A percentile compares a stretch with the other conserved stretches of the same genome.
These are phyloP conservation scores for Cavia porcellus DNA, from an alignment of 2,113 vertebrate species.

Conservation along the genomic window DNA sequence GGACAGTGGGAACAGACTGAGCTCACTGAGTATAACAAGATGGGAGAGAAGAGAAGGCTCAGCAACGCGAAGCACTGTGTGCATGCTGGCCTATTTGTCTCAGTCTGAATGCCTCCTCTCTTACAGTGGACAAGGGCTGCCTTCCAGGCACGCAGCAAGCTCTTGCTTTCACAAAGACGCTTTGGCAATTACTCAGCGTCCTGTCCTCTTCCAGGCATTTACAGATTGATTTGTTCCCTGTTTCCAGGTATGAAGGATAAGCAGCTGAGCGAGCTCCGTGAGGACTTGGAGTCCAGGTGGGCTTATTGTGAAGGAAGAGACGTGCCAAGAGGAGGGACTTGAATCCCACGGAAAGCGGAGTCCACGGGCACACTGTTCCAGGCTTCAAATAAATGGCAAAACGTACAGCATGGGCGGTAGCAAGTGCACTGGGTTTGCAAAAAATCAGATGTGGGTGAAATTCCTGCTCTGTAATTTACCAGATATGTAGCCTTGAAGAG, in stretches of 20 bases:
- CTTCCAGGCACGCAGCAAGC: conserved; percentile 46
- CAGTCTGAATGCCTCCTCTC: not conserved
- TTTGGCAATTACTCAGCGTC: conserved; percentile 51
- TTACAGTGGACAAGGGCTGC: conserved; percentile 15
- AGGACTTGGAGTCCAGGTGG: not conserved
- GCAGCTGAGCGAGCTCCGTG: not conserved
- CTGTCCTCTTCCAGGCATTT: conserved; percentile 39
- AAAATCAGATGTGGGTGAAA: not conserved
- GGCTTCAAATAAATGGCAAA: not conserved
- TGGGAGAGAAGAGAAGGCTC: not conserved
- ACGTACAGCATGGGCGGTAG: not conserved
- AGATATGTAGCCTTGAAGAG: not conserved
- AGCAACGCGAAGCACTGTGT: not conserved
- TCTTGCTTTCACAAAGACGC: conserved; percentile 57
- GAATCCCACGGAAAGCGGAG: not conserved
- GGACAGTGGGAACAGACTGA: not conserved
- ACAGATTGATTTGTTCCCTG: conserved; percentile 67
- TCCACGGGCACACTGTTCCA: not conserved
- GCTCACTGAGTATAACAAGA: not conserved
- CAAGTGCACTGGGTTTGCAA: not conserved
- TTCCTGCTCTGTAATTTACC: not conserved
- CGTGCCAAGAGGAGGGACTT: not conserved
- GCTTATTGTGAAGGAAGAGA: not conserved
- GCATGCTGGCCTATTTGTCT: not conserved
- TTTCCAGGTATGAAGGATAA: conserved; percentile 57